Evolutionary conservation across 2,113 vertebrate species (phyloP).

Genomic region (Erythrocercus mccallii): DNA sequence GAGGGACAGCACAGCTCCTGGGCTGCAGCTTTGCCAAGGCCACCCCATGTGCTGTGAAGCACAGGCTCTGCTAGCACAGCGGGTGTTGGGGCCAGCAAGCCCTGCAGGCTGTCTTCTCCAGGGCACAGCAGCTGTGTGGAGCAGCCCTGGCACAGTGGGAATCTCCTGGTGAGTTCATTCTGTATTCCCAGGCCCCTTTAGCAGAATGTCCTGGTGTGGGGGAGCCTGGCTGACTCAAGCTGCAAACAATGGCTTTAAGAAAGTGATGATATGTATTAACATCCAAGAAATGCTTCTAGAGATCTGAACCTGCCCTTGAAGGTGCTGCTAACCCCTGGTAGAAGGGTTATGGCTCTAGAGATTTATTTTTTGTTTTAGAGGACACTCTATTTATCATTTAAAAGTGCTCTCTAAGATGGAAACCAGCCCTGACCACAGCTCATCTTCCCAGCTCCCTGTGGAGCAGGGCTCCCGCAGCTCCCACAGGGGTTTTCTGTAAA

Average conservation of each 20-base stretch:
- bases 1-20: neutral
- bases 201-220: neutral
- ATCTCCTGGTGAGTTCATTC: neutral
- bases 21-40: neutral
- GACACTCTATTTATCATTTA: constrained; percentile 2
- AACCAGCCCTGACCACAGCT: constrained; percentile 20
- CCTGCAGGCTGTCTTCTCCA: neutral
- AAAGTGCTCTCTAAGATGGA: constrained; percentile 1
- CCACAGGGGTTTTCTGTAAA: constrained; percentile 3
- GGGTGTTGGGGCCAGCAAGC: neutral
- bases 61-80: neutral
- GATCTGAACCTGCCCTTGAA: neutral
- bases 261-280: neutral
- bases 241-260: neutral
- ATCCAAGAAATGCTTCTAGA: neutral
- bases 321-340: neutral
- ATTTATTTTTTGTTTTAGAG: neutral
- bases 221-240: neutral
- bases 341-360: neutral
- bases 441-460: neutral
- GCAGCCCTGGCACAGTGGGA: neutral
- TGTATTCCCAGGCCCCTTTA: neutral
- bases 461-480: neutral
- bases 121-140: neutral
- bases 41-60: accelerated